Base-by-base conservation (phyloP, 1,140 invertebrate species). In the Arion vulgaris region DNA sequence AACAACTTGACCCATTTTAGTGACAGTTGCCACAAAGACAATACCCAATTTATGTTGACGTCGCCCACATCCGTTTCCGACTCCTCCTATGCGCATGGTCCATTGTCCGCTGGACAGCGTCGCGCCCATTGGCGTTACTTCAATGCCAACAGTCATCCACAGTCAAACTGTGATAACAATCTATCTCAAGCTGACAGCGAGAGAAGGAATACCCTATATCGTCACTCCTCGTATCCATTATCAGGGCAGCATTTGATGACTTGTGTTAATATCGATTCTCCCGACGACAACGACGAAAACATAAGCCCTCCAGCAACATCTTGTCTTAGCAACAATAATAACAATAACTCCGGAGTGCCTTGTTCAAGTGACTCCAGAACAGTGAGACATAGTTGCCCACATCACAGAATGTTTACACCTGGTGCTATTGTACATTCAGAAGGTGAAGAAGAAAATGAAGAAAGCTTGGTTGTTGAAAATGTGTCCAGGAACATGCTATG, bases 1-100 rank as follows among this genome's bases (percentile, higher is more conserved):
- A 96, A 96, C 91, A 96, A 95, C 81, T 96, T 96, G 90, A 95
- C 96, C 87, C 7, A 23, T 34, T 32, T 32, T 34, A 11, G 28
- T 32, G 93, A 92, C 85, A 92, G 68, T 26, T 84, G 86, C 38
- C 94, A 95, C 90, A 95, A 95, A 39, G 96, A 96, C 91, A 96
- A 53, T 4, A 26, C 75, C 45, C 39, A 49, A 17, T 34, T 53
- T 49, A 28, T 77, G n/a, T 41, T 83, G 15, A 62, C 62, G 2
- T 57, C 81, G 7, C 41, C 62, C 19, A 28, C 11, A 0, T 76
- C 74, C 7, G 57, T 34, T 26, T 53, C 51, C 32, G 34, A 68
- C 0, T 39, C 75, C 11, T 71, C 62, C 41, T 34, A 78, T 23
- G 32, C 74, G 15, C 23, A 26, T 32, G 41, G n/a, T 2, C 66